Evolutionary conservation across 2,888 invertebrate species (phyloP).

Genomic region (Limulus polyphemus): DNA sequence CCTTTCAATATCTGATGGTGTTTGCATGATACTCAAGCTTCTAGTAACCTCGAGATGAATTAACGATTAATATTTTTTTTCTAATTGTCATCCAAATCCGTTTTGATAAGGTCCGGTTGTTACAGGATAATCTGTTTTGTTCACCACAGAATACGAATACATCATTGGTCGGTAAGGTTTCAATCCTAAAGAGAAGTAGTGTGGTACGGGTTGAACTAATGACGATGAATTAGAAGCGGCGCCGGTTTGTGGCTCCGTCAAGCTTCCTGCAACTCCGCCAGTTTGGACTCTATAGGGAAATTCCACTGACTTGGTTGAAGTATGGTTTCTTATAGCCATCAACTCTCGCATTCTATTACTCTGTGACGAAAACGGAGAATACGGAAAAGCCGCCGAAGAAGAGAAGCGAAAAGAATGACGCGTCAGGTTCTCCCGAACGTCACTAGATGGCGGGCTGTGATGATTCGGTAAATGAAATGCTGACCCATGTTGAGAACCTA

Average conservation of each 20-base stretch:
- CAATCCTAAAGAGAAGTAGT: conserved; percentile 18
- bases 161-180: conserved; percentile 17
- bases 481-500: conserved; percentile 11
- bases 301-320: background rate
- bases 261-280: background rate
- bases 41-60: too few relatives aligned
- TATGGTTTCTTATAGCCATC: background rate
- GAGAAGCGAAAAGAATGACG: conserved; percentile 13
- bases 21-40: too few relatives aligned
- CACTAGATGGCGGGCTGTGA: conserved; percentile 7
- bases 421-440: conserved; percentile 8
- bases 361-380: too few relatives aligned
- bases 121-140: conserved; percentile 17
- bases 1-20: too few relatives aligned
- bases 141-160: conserved; percentile 18
- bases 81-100: too few relatives aligned
- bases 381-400: conserved; percentile 9
- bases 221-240: background rate
- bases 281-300: background rate
- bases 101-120: background rate
- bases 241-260: background rate
- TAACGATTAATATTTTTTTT: too few relatives aligned
- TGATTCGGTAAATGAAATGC: conserved; percentile 20
- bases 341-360: too few relatives aligned
- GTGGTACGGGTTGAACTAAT: conserved; percentile 23